phyloP scores from a whole-genome alignment of 2,888 invertebrate genomes.

The Clusia tigrina region DNA sequence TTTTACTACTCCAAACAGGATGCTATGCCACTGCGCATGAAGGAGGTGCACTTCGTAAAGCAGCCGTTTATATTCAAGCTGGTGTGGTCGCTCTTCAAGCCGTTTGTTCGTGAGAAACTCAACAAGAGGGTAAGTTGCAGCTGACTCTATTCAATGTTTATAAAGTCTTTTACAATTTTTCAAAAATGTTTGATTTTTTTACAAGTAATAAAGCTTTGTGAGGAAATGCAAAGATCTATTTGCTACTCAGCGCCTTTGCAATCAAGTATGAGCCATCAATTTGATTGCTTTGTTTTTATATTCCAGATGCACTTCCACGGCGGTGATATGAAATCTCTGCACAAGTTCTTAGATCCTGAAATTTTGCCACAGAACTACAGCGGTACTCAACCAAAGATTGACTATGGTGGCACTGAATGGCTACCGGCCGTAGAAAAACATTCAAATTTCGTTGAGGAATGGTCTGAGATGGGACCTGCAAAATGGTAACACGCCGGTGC shows the following conservation, averaged over 20 bases:
- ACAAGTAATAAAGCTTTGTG: too few species aligned
- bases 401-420: constrained; percentile 82
- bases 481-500: constrained; percentile 59
- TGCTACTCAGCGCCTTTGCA: too few species aligned
- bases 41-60: constrained; percentile 86
- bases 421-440: constrained; percentile 73
- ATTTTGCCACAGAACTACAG: constrained; percentile 80
- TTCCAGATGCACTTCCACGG: constrained; percentile 84
- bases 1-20: too few species aligned
- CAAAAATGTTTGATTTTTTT: too few species aligned
- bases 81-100: constrained; percentile 86
- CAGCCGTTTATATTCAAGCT: constrained; percentile 85
- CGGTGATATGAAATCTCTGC: constrained; percentile 78
- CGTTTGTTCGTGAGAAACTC: constrained; percentile 81
- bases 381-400: constrained; percentile 75
- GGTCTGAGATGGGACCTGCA: constrained; percentile 74
- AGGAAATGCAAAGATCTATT: too few species aligned
- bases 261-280: constrained; percentile 6
- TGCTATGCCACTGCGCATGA: constrained; percentile 83
- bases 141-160: background rate
- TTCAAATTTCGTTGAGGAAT: constrained; percentile 72
- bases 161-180: background rate
- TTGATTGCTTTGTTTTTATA: constrained; percentile 21
- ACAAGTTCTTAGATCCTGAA: constrained; percentile 74
- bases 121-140: constrained; percentile 73